Percentiles rank a stretch among this genome's conserved stretches.
Evolutionary conservation across 2,113 vertebrate species (phyloP).

Genomic region (Rhinolophus ferrumequinum): DNA sequence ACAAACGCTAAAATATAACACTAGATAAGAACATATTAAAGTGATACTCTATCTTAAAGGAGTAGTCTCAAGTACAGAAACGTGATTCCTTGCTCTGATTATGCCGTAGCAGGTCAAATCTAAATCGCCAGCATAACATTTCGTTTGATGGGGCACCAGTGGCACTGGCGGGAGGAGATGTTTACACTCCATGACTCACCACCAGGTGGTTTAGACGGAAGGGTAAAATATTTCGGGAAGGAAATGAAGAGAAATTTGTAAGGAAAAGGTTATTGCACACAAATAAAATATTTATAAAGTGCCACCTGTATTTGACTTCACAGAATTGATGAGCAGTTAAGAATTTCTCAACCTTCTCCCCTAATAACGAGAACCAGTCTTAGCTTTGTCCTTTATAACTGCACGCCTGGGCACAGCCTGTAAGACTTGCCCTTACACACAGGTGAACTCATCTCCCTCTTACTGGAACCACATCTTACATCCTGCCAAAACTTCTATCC

Average conservation of each 20-base stretch:
- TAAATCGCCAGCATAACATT: not conserved
- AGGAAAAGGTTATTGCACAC: not conserved
- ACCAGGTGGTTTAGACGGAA: not conserved
- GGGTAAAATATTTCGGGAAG: not conserved
- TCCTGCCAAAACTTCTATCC: not conserved
- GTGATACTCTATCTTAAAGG: not conserved
- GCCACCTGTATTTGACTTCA: not conserved
- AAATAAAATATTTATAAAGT: not conserved
- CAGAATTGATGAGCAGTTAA: not conserved
- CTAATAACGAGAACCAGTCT: not conserved
- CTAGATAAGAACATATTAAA: constrained; percentile 26
- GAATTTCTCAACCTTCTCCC: not conserved
- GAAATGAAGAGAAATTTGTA: not conserved
- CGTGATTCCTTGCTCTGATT: not conserved
- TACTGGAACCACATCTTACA: not conserved
- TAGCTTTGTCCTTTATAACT: not conserved
- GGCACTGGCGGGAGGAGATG: not conserved
- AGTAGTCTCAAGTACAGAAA: not conserved
- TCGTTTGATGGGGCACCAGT: not conserved
- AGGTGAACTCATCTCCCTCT: not conserved
- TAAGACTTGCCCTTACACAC: not conserved
- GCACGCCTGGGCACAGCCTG: not conserved
- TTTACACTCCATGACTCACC: not conserved
- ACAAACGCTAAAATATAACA: not conserved
- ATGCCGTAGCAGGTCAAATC: not conserved